These are phyloP conservation scores for Platyscapa corneri DNA, from an alignment of 1,140 invertebrate species.

Conservation along the genomic window DNA sequence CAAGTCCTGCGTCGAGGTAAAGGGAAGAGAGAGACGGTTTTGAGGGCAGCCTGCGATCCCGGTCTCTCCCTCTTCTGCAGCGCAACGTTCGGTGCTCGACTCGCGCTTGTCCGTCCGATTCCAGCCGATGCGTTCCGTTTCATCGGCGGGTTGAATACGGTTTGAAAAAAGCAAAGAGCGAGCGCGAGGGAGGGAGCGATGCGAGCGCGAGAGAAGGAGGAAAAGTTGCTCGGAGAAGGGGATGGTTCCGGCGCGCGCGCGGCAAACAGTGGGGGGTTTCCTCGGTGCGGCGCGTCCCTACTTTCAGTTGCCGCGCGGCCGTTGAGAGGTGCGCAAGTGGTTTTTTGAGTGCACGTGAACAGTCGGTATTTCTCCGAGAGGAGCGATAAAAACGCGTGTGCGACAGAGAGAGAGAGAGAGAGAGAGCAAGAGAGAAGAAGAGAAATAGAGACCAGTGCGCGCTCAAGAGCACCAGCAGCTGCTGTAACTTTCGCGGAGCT, in stretches of 20 bases:
- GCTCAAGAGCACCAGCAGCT: not conserved
- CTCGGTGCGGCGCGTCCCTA: slow-evolving; percentile 65
- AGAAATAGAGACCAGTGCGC: not conserved
- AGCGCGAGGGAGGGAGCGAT: not conserved
- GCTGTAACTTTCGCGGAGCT: not conserved
- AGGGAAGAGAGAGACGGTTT: not conserved
- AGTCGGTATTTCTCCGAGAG: not conserved
- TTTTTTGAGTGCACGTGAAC: not conserved
- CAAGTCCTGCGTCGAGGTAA: not conserved
- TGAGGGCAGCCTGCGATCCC: slow-evolving; percentile 15
- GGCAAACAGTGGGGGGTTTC: slow-evolving; percentile 63
- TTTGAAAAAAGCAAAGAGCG: slow-evolving; percentile 1
- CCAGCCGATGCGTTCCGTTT: slow-evolving; percentile 20
- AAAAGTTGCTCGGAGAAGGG: slow-evolving; percentile 41
- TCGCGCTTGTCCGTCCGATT: not conserved
- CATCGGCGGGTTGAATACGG: slow-evolving; percentile 32
- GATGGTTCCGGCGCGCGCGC: slow-evolving; percentile 54
- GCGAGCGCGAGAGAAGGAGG: not conserved
- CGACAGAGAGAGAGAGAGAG: not conserved
- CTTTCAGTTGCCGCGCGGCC: slow-evolving; percentile 73
- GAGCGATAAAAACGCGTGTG: not conserved
- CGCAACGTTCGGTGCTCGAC: not conserved
- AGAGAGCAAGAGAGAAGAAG: not conserved
- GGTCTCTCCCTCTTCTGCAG: slow-evolving; percentile 19
- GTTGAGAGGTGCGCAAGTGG: slow-evolving; percentile 65